Base-by-base conservation (phyloP, 1,140 invertebrate genomes). In the Euwallacea fornicatus region DNA sequence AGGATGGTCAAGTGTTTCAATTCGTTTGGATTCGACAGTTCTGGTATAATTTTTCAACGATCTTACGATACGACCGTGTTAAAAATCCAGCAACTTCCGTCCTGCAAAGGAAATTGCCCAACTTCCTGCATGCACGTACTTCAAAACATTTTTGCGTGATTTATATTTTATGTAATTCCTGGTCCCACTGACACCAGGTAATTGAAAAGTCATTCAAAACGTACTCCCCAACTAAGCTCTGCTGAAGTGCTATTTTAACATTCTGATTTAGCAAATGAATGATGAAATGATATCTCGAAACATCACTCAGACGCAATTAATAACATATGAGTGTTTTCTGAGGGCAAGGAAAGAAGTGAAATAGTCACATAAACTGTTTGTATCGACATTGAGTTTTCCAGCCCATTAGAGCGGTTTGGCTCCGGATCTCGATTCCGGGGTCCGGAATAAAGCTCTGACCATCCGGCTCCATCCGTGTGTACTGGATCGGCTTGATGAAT, bases 401-500 rank as follows among this genome's bases (percentile, higher is more conserved):
- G 60, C 75, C 79, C 79, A 80, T 80, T 80, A 78, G 77, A 74
- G 58, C 50, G 74, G 73, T 71, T 67, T 63, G 63, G 70, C 68
- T 69, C 42, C 56, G 33, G 60, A 69, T 67, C 72, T 69, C 68
- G 71, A 72, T 63, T 73, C 65, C 63, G 64, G 75, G 72, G 69
- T 74, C 72, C 73, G 68, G 75, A 74, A 71, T 73, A 65, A 58
- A 50, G 60, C 54, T 21, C 62, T 54, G 63, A 42, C 50, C 55
- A 71, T 72, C 61, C 72, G 66, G 16, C 64, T 66, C 65, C 72
- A 74, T 75, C 73, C 72, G 69, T 74, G 74, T 76, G 69, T 75
- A 73, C 74, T 76, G 77, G 74, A 77, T 76, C 76, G 76, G 71
- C 71, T 78, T 80, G 80, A 81, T 81, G 76, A 78, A 81, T 80